Evolutionary conservation across 2,797 vertebrate genomes (phyloP).

Genomic region (Valencia hispanica): DNA sequence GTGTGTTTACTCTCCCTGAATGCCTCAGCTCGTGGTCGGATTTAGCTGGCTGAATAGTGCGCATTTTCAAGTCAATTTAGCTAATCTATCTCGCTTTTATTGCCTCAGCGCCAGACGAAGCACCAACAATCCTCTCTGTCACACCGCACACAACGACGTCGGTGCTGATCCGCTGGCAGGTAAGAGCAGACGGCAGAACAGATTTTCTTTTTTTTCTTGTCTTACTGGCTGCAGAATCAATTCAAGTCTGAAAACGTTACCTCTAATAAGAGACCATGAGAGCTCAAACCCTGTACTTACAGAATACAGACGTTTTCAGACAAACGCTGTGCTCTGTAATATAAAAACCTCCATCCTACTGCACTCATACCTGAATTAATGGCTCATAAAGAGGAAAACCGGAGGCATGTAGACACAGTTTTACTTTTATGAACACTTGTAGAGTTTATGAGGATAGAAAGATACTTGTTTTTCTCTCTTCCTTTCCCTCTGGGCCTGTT

Average conservation of each 20-base stretch:
- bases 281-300: slow-evolving; percentile 35
- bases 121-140: slow-evolving; percentile 89
- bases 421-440: slow-evolving; percentile 67
- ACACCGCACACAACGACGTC: slow-evolving; percentile 95
- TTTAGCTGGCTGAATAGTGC: slow-evolving; percentile 36
- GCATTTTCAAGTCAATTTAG: slow-evolving; percentile 65
- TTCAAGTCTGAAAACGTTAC: slow-evolving; percentile 27
- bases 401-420: slow-evolving; percentile 57
- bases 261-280: slow-evolving; percentile 38
- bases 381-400: slow-evolving; percentile 62
- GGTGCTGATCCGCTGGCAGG: slow-evolving; percentile 96
- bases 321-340: slow-evolving; percentile 16
- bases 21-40: slow-evolving; percentile 44
- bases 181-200: slow-evolving; percentile 47
- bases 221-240: slow-evolving; percentile 32
- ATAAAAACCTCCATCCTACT: slow-evolving; percentile 31
- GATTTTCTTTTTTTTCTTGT: slow-evolving; percentile 2
- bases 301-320: slow-evolving; percentile 13
- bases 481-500: slow-evolving; percentile 39
- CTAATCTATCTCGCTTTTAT: slow-evolving; percentile 56
- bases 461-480: slow-evolving; percentile 39
- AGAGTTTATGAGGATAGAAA: slow-evolving; percentile 61
- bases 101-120: slow-evolving; percentile 79
- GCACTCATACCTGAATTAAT: slow-evolving; percentile 65
- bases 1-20: slow-evolving; percentile 59